These are phyloP conservation scores for Acronicta leporina DNA, from an alignment of 2,888 invertebrate species.

Conservation along the genomic window DNA sequence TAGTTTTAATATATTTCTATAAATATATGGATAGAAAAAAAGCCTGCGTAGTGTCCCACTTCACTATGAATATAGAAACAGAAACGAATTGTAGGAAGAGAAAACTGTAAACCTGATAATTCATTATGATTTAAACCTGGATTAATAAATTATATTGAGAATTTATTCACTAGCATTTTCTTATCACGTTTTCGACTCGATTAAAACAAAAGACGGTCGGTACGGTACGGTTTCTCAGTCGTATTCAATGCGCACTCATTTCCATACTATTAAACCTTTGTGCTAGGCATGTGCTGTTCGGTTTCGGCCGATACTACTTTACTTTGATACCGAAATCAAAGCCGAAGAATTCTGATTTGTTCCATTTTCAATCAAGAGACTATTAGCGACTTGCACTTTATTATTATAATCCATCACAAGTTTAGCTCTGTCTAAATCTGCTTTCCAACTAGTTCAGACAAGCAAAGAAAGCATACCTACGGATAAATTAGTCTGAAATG, in stretches of 20 bases:
- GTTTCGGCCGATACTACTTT: slow-evolving; percentile 27
- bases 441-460: slow-evolving; percentile 12
- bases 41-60: too few species aligned
- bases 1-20: too few species aligned
- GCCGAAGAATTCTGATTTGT: background rate
- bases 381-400: too few species aligned
- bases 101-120: too few species aligned
- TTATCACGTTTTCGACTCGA: slow-evolving; percentile 74
- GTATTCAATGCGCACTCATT: slow-evolving; percentile 68
- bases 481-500: slow-evolving; percentile 40
- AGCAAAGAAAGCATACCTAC: slow-evolving; percentile 25
- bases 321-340: slow-evolving; percentile 2
- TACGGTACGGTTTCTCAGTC: slow-evolving; percentile 51
- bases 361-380: too few species aligned
- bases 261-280: slow-evolving; percentile 67
- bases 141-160: slow-evolving; percentile 10
- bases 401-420: slow-evolving; percentile 15
- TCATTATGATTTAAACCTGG: too few species aligned
- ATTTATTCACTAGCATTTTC: slow-evolving; percentile 47
- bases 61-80: too few species aligned
- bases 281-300: slow-evolving; percentile 23
- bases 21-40: too few species aligned
- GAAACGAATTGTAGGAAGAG: too few species aligned
- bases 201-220: slow-evolving; percentile 72
- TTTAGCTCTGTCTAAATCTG: slow-evolving; percentile 6